These are phyloP conservation scores for Lycopodina hypogea DNA, from an alignment of 37 sponge, comb jelly and placozoan species.

Conservation along the genomic window DNA sequence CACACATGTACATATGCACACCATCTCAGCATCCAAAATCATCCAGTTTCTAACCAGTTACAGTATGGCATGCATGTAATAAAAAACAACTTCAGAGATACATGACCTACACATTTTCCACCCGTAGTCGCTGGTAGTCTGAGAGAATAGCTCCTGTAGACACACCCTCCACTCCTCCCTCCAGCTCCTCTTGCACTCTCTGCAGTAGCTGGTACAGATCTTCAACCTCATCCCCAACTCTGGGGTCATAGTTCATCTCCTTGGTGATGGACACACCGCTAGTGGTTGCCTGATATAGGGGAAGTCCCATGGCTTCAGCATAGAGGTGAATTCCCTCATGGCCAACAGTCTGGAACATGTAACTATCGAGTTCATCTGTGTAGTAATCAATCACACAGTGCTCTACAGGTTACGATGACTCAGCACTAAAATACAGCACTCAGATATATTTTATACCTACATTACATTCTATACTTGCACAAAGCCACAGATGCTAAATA, in stretches of 20 bases:
- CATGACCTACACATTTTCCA: conserved; percentile 92
- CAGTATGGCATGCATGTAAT: too few species aligned
- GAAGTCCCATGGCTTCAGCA: conserved; percentile 84
- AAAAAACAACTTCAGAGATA: too few species aligned
- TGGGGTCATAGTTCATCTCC: conserved; percentile 53
- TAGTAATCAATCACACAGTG: neutral
- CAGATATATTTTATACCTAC: neutral
- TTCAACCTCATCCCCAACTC: conserved; percentile 90
- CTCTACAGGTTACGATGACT: neutral
- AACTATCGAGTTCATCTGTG: conserved; percentile 92
- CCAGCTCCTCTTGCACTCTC: conserved; percentile 57
- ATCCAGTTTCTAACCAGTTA: too few species aligned
- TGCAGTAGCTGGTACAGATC: conserved; percentile 78
- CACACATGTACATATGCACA: too few species aligned
- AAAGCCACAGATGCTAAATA: too few species aligned
- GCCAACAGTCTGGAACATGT: conserved; percentile 98
- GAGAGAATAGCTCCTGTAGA: conserved; percentile 93
- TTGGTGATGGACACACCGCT: conserved; percentile 47
- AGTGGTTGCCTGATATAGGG: conserved; percentile 68
- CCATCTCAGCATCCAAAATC: too few species aligned
- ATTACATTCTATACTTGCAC: too few species aligned
- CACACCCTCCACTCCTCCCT: conserved; percentile 74
- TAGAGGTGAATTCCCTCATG: conserved; percentile 73
- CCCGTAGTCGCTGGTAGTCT: conserved; percentile 91
- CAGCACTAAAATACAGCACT: conserved; percentile 1